These are phyloP conservation scores for Sphaeridia pumilis DNA, from an alignment of 2,888 invertebrate species.

Conservation along the genomic window DNA sequence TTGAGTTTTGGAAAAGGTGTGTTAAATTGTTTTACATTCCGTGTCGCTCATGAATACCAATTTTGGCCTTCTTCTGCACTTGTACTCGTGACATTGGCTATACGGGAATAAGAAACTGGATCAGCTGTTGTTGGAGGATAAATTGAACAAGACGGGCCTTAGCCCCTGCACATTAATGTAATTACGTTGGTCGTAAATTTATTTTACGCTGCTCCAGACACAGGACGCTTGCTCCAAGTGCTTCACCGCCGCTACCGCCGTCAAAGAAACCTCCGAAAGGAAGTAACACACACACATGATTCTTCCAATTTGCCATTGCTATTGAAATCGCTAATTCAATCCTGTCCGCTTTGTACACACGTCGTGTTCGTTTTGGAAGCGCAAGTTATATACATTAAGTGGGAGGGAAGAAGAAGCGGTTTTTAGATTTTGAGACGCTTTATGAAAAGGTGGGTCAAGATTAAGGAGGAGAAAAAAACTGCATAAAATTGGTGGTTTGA, in stretches of 20 bases:
- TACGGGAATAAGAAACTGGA: not conserved
- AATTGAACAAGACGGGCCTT: not conserved
- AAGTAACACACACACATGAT: no score
- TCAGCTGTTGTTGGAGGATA: no score
- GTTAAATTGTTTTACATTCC: slow-evolving; percentile 36
- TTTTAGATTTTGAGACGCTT: not conserved
- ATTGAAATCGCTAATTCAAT: slow-evolving; percentile 29
- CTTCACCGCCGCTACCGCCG: no score
- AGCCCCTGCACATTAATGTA: slow-evolving; percentile 26
- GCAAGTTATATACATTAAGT: not conserved
- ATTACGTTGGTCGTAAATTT: slow-evolving; percentile 34
- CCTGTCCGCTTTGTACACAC: slow-evolving; percentile 16
- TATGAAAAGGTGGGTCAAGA: not conserved
- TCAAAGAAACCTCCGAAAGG: not conserved
- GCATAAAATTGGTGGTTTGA: no score
- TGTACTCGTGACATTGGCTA: not conserved
- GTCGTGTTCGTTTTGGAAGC: not conserved
- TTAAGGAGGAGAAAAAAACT: no score
- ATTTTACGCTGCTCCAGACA: slow-evolving; percentile 12
- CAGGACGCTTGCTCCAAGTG: no score
- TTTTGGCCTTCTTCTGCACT: slow-evolving; percentile 9
- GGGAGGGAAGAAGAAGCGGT: not conserved
- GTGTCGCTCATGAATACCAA: slow-evolving; percentile 36
- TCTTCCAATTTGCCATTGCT: slow-evolving; percentile 12
- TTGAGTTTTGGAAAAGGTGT: not conserved